Conservation (phyloP, 2,797 vertebrate species). For the Clarias laeviceps region DNA sequence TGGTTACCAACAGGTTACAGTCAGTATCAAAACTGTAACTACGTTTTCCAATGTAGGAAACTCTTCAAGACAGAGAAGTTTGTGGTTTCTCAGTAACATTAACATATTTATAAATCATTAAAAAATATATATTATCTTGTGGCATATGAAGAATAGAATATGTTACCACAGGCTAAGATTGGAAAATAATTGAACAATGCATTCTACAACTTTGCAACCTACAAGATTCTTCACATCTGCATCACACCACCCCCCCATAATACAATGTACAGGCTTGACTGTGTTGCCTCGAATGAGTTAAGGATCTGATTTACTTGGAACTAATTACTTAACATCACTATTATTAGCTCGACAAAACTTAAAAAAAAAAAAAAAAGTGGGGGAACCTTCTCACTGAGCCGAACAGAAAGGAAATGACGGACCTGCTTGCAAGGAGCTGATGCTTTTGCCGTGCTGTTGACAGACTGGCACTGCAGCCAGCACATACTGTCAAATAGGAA, state of each 20-base stretch:
- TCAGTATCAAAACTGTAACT: no score
- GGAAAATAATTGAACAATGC: not conserved
- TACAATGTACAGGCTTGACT: not conserved
- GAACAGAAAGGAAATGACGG: constrained; percentile 65
- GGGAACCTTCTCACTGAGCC: not conserved
- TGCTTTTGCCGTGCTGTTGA: constrained; percentile 74
- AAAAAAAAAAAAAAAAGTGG: not conserved
- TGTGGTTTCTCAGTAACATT: no score
- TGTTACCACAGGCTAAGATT: not conserved
- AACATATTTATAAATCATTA: not conserved
- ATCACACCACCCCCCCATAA: not conserved
- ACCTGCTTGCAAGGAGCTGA: constrained; percentile 81
- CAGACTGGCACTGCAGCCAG: constrained; percentile 85
- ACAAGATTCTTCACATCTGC: not conserved
- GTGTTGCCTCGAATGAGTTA: not conserved
- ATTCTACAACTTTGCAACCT: not conserved
- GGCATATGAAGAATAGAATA: not conserved
- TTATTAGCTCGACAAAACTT: not conserved
- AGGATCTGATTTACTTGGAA: not conserved
- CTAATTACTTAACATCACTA: not conserved
- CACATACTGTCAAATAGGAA: constrained; percentile 96
- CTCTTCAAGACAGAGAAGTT: no score
- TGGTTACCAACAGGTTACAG: no score
- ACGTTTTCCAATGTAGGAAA: no score
- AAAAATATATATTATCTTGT: not conserved